Evolutionary conservation across 2,113 vertebrate species (phyloP).

Genomic region (Siphamia tubifer): DNA sequence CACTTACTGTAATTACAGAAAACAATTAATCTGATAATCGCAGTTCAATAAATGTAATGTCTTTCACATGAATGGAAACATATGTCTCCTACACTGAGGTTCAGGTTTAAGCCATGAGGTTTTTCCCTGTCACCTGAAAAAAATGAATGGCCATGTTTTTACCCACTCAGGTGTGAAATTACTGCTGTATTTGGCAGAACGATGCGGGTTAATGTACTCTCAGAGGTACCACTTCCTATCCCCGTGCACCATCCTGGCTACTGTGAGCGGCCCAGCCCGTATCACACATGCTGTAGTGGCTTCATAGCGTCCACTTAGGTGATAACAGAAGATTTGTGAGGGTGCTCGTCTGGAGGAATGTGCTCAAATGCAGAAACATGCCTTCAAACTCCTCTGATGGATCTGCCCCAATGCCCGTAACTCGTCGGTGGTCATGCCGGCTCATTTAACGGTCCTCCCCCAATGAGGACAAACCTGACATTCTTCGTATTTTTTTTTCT

Average conservation of each 20-base stretch:
- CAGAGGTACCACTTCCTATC: slow-evolving; percentile 34
- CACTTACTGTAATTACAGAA: slow-evolving; percentile 15
- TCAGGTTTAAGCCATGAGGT: slow-evolving; percentile 43
- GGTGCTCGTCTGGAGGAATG: slow-evolving; percentile 46
- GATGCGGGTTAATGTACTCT: slow-evolving; percentile 70
- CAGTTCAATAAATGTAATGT: slow-evolving; percentile 24
- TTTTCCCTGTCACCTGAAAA: slow-evolving; percentile 55
- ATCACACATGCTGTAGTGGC: slow-evolving; percentile 32
- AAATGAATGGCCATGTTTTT: slow-evolving; percentile 74
- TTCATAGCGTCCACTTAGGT: slow-evolving; percentile 38
- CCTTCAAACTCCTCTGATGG: slow-evolving; percentile 31
- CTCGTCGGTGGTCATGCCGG: slow-evolving; percentile 23
- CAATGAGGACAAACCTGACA: slow-evolving; percentile 29
- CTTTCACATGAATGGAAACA: slow-evolving; percentile 42
- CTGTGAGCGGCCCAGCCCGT: background rate
- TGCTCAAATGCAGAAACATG: slow-evolving; percentile 32
- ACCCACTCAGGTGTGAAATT: slow-evolving; percentile 77
- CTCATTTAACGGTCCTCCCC: slow-evolving; percentile 41
- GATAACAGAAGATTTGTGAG: slow-evolving; percentile 63
- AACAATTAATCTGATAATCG: slow-evolving; percentile 27
- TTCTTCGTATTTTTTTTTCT: no score
- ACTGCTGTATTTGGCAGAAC: slow-evolving; percentile 73
- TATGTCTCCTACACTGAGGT: slow-evolving; percentile 27
- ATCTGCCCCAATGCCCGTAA: slow-evolving; percentile 29
- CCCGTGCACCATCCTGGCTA: slow-evolving; percentile 8